Evolutionary conservation across 2,888 invertebrate species (phyloP).

Genomic region (Drosophila hamatofila): DNA sequence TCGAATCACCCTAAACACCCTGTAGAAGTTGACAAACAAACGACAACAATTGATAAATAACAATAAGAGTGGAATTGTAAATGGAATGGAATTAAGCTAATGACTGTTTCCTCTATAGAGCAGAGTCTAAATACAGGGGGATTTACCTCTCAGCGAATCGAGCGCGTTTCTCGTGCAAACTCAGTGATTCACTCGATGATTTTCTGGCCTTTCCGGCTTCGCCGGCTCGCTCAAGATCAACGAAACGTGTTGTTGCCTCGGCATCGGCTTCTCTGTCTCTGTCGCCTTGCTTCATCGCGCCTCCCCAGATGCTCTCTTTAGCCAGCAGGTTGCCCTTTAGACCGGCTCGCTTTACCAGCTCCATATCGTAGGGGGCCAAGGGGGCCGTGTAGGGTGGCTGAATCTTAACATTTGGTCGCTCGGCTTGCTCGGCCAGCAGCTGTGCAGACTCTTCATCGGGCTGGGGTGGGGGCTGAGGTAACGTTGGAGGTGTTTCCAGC

Average conservation of each 20-base stretch:
- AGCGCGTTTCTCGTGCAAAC: constrained; percentile 49
- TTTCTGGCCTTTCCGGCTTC: constrained; percentile 23
- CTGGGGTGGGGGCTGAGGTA: constrained; percentile 6
- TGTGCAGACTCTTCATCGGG: constrained; percentile 3
- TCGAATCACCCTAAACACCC: constrained; percentile 26
- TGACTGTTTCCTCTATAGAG: constrained; percentile 32
- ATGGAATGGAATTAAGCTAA: constrained; percentile 46
- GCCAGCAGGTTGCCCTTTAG: constrained; percentile 38
- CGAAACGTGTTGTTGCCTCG: constrained; percentile 43
- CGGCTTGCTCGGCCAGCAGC: constrained; percentile 19
- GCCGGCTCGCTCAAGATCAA: constrained; percentile 55
- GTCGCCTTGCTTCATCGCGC: background rate
- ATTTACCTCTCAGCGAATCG: constrained; percentile 65
- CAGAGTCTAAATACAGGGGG: background rate
- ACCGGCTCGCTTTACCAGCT: constrained; percentile 47
- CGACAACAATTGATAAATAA: constrained; percentile 10
- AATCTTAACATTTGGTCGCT: constrained; percentile 22
- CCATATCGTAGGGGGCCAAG: constrained; percentile 72
- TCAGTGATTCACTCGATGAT: constrained; percentile 62
- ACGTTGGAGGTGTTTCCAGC: constrained; percentile 25
- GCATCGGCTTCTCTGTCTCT: too few relatives aligned
- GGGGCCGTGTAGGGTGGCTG: constrained; percentile 71
- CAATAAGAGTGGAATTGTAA: constrained; percentile 24
- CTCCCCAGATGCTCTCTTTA: constrained; percentile 48
- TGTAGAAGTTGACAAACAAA: constrained; percentile 21